Conservation (phyloP, 2,888 invertebrate species). For the Lypha dubia region DNA sequence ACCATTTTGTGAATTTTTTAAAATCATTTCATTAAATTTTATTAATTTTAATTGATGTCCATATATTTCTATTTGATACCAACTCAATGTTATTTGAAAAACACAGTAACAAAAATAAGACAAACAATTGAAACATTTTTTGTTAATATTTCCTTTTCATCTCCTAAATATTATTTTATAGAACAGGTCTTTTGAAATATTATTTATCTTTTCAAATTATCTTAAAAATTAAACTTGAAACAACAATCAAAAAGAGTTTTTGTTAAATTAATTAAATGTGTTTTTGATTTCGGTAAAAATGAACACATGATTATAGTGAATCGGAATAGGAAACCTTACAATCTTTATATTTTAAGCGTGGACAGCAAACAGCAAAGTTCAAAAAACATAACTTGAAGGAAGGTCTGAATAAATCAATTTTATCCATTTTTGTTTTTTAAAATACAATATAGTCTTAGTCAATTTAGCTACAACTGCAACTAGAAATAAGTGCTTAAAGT, state of each 20-base stretch:
- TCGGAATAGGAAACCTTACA: no score
- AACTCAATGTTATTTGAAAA: neutral
- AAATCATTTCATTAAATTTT: neutral
- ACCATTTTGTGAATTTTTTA: neutral
- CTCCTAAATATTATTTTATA: slow-evolving; percentile 1
- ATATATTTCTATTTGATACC: slow-evolving; percentile 7
- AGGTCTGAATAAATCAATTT: no score
- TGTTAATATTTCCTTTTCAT: neutral
- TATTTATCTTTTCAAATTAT: slow-evolving; percentile 27
- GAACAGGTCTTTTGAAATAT: neutral
- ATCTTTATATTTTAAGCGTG: no score
- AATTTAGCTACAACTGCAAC: no score
- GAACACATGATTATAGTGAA: no score
- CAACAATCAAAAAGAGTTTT: neutral
- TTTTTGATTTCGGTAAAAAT: no score
- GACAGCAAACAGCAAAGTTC: neutral
- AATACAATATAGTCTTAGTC: no score
- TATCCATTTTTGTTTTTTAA: no score
- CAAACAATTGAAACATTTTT: neutral
- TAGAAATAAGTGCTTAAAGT: no score
- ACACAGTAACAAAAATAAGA: neutral
- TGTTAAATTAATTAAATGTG: no score
- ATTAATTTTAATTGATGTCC: slow-evolving; percentile 17
- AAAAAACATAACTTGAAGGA: no score
- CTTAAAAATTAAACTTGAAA: neutral